These are phyloP conservation scores for Trichoplusia ni DNA, from an alignment of 1,140 invertebrate genomes.

Conservation along the genomic window DNA sequence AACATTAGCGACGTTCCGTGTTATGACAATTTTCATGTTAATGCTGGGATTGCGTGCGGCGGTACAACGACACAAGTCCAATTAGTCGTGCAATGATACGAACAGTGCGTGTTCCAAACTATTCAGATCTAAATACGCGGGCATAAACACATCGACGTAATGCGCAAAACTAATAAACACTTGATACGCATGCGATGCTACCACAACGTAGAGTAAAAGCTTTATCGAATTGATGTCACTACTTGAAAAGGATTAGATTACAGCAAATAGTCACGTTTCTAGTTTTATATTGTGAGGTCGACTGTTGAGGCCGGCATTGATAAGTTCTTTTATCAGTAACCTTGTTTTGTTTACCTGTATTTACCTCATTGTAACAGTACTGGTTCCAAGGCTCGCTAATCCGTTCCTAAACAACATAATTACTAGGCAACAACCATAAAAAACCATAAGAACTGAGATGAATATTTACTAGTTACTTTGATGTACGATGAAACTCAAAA, in stretches of 20 bases:
- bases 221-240: not conserved
- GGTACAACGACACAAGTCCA: constrained; percentile 46
- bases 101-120: constrained; percentile 42
- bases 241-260: not conserved
- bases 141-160: constrained; percentile 2
- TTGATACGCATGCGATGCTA: not conserved
- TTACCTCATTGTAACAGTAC: too few relatives aligned
- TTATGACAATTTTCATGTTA: constrained; percentile 42
- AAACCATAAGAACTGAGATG: too few relatives aligned
- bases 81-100: constrained; percentile 48
- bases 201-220: not conserved
- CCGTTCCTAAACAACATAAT: too few relatives aligned
- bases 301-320: too few relatives aligned
- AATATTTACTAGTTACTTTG: too few relatives aligned
- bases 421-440: too few relatives aligned
- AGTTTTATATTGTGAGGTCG: too few relatives aligned
- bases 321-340: too few relatives aligned
- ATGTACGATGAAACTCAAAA: too few relatives aligned
- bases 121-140: constrained; percentile 31
- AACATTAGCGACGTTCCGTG: constrained; percentile 27
- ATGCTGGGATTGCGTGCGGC: constrained; percentile 57
- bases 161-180: constrained; percentile 20
- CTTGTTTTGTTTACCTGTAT: too few relatives aligned
- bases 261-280: not conserved
- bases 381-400: too few relatives aligned